Base-by-base conservation (phyloP, 1,140 invertebrate species). In the Cotesia chilonis region DNA sequence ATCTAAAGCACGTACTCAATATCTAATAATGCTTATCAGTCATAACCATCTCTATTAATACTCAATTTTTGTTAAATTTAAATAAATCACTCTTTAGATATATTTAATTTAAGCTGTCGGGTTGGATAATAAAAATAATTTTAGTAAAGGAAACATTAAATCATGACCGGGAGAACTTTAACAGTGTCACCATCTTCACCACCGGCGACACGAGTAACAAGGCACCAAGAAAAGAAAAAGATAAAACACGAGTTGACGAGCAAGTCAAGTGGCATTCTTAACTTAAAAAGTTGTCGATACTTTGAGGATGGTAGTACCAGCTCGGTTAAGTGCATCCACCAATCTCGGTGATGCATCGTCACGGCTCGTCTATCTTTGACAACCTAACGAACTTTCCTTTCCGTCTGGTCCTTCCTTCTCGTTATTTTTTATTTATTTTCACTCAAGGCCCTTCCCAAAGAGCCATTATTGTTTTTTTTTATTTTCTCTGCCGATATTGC, bases 301-400 rank as follows among this genome's bases (percentile, higher is more conserved):
- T 63, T 36, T 47, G 41, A 47, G 41, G 41, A 47, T 47, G 41
- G 6, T 17, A 63, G 57, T 9, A 28, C 17, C 17, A 59, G 14
- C 9, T 20, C 6, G 20, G 14, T 59, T 59, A 59, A 28, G 9
- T 17, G 38, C 14, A 38, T 37, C 6, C 63, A 28, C 10, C 63
- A 65, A 65, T 65, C 63, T 65, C 41, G 14, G 4, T 47, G 63
- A 65, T 65, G 63, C 63, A 65, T 65, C 63, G 63, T 65, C 63
- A 65, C 63, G 63, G 63, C 37, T 28, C 41, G 41, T 9, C 14
- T 65, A 38, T 65, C 63, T 47, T 65, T 38, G 63, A 65, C 63
- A 65, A 65, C 38, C 14, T 65, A 38, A 65, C 63, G 10, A 51
- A 38, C 37, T 12, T 65, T 6, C 17, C 14, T 20, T 51, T 10